Evolutionary conservation across 2,888 invertebrate species (phyloP).

Genomic region (Bombyx huttoni): DNA sequence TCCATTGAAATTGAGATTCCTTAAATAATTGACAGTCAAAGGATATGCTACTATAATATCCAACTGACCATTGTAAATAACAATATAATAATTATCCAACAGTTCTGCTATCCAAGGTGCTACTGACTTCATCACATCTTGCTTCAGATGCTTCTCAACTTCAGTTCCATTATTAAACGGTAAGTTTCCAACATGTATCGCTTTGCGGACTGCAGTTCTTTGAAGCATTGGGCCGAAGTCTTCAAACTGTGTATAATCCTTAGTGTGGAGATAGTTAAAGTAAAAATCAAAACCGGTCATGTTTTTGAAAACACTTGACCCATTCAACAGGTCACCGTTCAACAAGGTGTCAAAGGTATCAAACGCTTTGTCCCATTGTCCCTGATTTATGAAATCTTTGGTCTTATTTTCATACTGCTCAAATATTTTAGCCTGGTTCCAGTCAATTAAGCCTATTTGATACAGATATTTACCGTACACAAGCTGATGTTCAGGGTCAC

Average conservation of each 20-base stretch:
- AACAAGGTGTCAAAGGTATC: constrained; percentile 79
- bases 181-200: constrained; percentile 88
- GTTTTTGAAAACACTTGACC: constrained; percentile 77
- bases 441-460: constrained; percentile 80
- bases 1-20: constrained; percentile 78
- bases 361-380: constrained; percentile 79
- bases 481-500: constrained; percentile 84
- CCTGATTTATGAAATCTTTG: constrained; percentile 72
- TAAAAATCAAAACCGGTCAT: constrained; percentile 83
- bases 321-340: constrained; percentile 76
- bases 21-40: constrained; percentile 83
- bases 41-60: constrained; percentile 94
- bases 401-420: constrained; percentile 73
- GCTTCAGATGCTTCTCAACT: constrained; percentile 80
- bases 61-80: constrained; percentile 91
- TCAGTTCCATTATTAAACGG: constrained; percentile 75
- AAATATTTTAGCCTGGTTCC: constrained; percentile 74
- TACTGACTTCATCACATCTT: constrained; percentile 87
- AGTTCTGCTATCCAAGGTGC: constrained; percentile 80
- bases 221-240: constrained; percentile 77
- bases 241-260: constrained; percentile 62
- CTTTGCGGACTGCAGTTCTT: constrained; percentile 73
- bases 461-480: constrained; percentile 85
- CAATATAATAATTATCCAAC: constrained; percentile 77
- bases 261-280: constrained; percentile 79